phyloP scores from a whole-genome alignment of 1,140 invertebrate species.

The Lucilia sericata region DNA sequence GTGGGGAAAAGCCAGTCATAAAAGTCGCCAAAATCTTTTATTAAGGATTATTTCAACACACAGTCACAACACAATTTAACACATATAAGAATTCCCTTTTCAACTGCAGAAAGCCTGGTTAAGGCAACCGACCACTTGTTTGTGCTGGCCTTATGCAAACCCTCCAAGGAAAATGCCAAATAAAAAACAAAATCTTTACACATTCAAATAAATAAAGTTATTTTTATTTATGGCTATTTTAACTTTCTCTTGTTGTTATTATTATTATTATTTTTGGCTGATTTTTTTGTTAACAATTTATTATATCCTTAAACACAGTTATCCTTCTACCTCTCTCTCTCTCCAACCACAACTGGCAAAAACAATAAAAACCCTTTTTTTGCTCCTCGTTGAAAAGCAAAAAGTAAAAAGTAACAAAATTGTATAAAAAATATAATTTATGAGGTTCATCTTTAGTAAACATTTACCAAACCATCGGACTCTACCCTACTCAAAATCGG shows the following conservation, averaged over 20 bases:
- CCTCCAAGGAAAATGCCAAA: too few species aligned
- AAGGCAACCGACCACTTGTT: too few species aligned
- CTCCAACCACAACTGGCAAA: too few species aligned
- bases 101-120: too few species aligned
- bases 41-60: neutral
- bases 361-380: neutral
- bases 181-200: neutral
- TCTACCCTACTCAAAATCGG: too few species aligned
- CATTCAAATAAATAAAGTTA: neutral
- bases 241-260: neutral
- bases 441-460: constrained; percentile 6
- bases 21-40: neutral
- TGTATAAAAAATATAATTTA: neutral
- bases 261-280: neutral
- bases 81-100: too few species aligned
- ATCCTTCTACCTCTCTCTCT: too few species aligned
- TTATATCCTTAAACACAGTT: neutral
- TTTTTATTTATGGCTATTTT: neutral
- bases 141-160: too few species aligned
- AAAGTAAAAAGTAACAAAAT: too few species aligned
- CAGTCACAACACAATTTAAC: too few species aligned
- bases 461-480: neutral
- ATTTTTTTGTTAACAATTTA: neutral
- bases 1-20: neutral
- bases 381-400: neutral